Evolutionary conservation across 2,888 invertebrate species (phyloP).

Genomic region (Cataglyphis cursor): DNA sequence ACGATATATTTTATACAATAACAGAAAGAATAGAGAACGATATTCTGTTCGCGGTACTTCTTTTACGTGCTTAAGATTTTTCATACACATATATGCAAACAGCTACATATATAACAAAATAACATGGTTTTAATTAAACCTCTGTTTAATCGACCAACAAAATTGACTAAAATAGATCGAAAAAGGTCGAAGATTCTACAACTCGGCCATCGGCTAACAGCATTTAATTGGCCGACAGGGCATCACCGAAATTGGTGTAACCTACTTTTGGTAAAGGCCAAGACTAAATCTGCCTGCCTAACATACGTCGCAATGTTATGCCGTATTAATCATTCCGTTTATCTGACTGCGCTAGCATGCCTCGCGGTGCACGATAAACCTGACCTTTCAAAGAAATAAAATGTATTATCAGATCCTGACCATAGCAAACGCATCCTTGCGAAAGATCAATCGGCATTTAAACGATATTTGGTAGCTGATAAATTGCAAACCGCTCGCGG

Average conservation of each 20-base stretch:
- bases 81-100: not conserved
- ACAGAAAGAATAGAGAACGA: not conserved
- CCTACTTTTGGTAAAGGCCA: slow-evolving; percentile 44
- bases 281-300: slow-evolving; percentile 23
- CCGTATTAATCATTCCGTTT: slow-evolving; percentile 41
- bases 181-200: not conserved
- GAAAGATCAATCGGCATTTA: slow-evolving; percentile 3
- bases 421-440: slow-evolving; percentile 2
- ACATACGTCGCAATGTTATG: not conserved
- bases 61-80: not conserved
- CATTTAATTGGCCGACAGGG: slow-evolving; percentile 28
- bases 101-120: not conserved
- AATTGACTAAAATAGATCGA: not conserved
- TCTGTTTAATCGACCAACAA: not conserved
- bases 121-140: slow-evolving; percentile 9
- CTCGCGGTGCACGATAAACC: not conserved
- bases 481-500: not conserved
- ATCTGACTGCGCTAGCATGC: slow-evolving; percentile 13
- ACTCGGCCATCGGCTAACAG: not conserved
- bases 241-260: slow-evolving; percentile 13
- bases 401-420: slow-evolving; percentile 10
- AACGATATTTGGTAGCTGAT: not conserved
- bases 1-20: not conserved
- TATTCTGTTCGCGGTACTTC: not conserved
- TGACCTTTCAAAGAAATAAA: slow-evolving; percentile 44